Base-by-base conservation (phyloP, 1,140 invertebrate species). In the Lucilia sericata region DNA sequence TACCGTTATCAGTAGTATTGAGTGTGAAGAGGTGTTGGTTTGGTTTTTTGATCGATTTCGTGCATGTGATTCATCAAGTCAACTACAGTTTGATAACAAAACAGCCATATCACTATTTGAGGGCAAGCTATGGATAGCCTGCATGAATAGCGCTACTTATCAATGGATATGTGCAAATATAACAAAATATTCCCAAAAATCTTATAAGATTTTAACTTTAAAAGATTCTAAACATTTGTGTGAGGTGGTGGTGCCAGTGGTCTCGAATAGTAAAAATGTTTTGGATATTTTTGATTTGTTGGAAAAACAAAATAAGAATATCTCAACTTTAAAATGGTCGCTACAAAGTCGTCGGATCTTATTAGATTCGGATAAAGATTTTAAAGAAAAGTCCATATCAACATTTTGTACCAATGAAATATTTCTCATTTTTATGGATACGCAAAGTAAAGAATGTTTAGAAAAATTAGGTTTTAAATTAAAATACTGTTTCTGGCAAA, bases 401-500 rank as follows among this genome's bases (percentile, higher is more conserved):
- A 14, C 82, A 70, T 30, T 70, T 34, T 74, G 82, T 21, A 10
- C 19, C n/a, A 83, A 83, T 12, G 82, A 83, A 47, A 30, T 83
- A 7, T 70, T 83, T 42, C 13, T 8, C 42, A 49, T 83, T 12
- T 5, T 7, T 21, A 74, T 83, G 5, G 82, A 83, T 74, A 17
- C 25, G 2, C 34, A 83, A 34, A 83, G 82, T 21, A 74, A 36
- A 42, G 51, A 65, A 7, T 70, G 17, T 36, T 47, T 83, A 36
- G 19, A 74, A 83, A 74, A 83, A 19, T 47, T 17, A 7, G 65
- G 74, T 74, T 83, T 36, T 34, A 49, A 83, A 42, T 51, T 83
- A 30, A 83, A 83, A 74, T 83, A 70, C 55, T 83, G 55, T 83
- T 83, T 83, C 65, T 83, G 82, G 82, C 51, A 83, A 47, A 83